Evolutionary conservation across 2,113 vertebrate genomes (phyloP).

Genomic region (Australoheros scitulus): DNA sequence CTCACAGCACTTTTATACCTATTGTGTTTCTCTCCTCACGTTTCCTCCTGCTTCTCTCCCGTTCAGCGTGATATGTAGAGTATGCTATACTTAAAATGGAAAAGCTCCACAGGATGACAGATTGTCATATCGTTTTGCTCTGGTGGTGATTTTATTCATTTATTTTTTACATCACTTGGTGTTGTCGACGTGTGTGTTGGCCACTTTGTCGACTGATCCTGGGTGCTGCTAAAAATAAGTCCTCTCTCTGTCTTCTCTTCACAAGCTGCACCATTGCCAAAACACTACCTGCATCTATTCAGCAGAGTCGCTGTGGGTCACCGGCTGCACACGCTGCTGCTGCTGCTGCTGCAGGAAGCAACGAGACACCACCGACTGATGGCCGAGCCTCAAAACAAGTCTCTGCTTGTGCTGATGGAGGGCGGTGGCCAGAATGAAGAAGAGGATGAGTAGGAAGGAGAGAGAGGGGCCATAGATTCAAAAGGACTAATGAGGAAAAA

Average conservation of each 20-base stretch:
- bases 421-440: constrained; percentile 17
- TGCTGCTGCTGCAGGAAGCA: constrained; percentile 23
- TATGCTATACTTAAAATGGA: background rate
- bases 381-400: constrained; percentile 1
- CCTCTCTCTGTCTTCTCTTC: constrained; percentile 31
- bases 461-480: background rate
- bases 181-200: background rate
- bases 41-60: background rate
- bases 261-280: constrained; percentile 40
- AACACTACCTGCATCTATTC: constrained; percentile 43
- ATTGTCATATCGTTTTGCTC: background rate
- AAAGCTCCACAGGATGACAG: background rate
- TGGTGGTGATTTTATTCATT: background rate
- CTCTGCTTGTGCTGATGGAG: constrained; percentile 17
- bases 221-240: constrained; percentile 58
- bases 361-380: background rate
- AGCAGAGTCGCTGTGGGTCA: constrained; percentile 43
- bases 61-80: background rate
- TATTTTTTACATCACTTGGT: background rate
- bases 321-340: constrained; percentile 30
- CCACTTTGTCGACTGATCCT: constrained; percentile 28
- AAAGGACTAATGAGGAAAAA: background rate
- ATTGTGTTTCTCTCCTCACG: background rate
- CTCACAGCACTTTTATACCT: background rate
- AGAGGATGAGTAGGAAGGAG: background rate